Evolutionary conservation across 2,888 invertebrate species (phyloP).

Genomic region (Sminthurides aquaticus): DNA sequence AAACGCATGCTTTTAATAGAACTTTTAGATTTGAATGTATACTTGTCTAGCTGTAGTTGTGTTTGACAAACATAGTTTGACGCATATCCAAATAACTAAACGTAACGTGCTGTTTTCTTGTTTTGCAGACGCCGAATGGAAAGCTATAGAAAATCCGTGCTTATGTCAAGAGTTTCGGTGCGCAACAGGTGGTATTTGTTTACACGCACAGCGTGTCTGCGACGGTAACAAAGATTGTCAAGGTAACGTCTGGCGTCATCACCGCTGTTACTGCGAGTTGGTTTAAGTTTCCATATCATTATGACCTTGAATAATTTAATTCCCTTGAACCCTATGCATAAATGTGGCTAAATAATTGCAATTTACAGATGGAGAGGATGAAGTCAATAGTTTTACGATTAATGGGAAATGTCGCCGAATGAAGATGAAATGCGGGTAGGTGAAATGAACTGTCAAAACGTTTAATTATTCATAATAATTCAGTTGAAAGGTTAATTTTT

Average conservation of each 20-base stretch:
- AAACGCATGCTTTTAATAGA: background rate
- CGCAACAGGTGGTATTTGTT: conserved; percentile 27
- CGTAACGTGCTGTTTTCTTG: background rate
- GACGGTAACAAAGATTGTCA: conserved; percentile 36
- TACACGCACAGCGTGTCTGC: conserved; percentile 32
- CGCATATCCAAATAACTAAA: too few species aligned
- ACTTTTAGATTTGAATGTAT: background rate
- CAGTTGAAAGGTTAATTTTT: conserved; percentile 1
- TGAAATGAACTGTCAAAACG: too few species aligned
- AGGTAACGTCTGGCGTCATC: conserved; percentile 1
- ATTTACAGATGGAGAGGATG: conserved; percentile 14
- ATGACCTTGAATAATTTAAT: too few species aligned
- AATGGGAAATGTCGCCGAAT: conserved; percentile 23
- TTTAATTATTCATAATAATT: background rate
- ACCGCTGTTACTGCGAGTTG: background rate
- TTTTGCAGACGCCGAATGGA: conserved; percentile 26
- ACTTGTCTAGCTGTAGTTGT: too few species aligned
- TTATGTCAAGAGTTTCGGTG: conserved; percentile 40
- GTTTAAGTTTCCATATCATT: background rate
- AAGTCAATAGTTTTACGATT: conserved; percentile 8
- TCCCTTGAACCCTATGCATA: too few species aligned
- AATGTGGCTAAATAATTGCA: too few species aligned
- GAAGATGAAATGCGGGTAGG: conserved; percentile 28
- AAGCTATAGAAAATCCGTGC: conserved; percentile 33
- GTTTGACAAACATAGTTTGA: too few species aligned